Conservation (phyloP, 2,888 invertebrate genomes). For the Altica lythri region DNA sequence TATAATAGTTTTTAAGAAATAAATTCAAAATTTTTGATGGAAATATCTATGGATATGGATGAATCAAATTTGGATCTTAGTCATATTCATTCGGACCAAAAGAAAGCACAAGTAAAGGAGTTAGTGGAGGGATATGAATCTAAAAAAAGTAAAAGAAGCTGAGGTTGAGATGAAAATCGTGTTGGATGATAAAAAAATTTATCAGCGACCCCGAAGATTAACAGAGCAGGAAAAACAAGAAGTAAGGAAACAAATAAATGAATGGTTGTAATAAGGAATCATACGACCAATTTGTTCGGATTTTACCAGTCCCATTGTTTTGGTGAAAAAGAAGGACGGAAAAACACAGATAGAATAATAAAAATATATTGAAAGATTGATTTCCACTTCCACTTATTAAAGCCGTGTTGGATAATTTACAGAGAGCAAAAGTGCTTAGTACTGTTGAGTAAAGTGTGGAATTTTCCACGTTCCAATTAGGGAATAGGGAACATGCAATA, state of each 20-base stretch:
- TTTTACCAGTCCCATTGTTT: conserved; percentile 37
- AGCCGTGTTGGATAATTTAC: conserved; percentile 40
- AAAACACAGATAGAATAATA: conserved; percentile 28
- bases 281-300: conserved; percentile 35
- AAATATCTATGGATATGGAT: conserved; percentile 16
- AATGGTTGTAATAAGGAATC: conserved; percentile 28
- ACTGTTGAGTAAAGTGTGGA: conserved; percentile 48
- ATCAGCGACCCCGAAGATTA: conserved; percentile 29
- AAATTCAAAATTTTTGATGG: conserved; percentile 29
- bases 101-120: neutral
- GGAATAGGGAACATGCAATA: no score
- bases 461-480: conserved; percentile 49
- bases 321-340: conserved; percentile 34
- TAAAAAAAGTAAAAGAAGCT: conserved; percentile 1
- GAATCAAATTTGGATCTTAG: conserved; percentile 12
- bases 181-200: conserved; percentile 27
- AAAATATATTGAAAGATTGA: conserved; percentile 23
- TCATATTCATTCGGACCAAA: conserved; percentile 1
- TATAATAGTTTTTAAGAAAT: conserved; percentile 26
- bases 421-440: conserved; percentile 38
- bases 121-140: conserved; percentile 11
- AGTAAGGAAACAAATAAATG: conserved; percentile 27
- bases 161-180: conserved; percentile 28
- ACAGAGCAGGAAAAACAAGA: conserved; percentile 25
- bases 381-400: conserved; percentile 31